A percentile compares a stretch with the other conserved stretches of the same genome.
These are phyloP conservation scores for Drosophila novamexicana DNA, from an alignment of 1,140 invertebrate species.

Conservation along the genomic window DNA sequence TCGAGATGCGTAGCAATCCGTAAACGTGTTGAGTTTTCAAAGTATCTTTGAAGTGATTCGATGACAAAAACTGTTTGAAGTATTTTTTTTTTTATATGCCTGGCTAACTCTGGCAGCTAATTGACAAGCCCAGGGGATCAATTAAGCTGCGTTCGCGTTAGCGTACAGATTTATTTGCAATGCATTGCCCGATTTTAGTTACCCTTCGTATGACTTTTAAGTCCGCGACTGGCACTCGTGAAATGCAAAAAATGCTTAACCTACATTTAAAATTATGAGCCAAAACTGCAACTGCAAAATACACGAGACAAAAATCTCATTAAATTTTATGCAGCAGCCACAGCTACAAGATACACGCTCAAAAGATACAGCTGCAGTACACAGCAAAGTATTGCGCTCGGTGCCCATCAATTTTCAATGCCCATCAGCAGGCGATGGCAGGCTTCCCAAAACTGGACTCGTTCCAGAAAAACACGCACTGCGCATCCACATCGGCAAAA, in stretches of 20 bases:
- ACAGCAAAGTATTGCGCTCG: slow-evolving; percentile 28
- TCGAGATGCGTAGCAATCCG: slow-evolving; percentile 44
- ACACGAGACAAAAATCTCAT: slow-evolving; percentile 62
- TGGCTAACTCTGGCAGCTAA: slow-evolving; percentile 56
- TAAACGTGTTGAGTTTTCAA: slow-evolving; percentile 41
- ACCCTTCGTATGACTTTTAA: slow-evolving; percentile 42
- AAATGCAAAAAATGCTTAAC: slow-evolving; percentile 75
- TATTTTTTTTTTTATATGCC: slow-evolving; percentile 27
- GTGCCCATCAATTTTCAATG: slow-evolving; percentile 47
- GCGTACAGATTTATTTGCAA: slow-evolving; percentile 31
- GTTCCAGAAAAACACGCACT: slow-evolving; percentile 26
- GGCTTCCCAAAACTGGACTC: slow-evolving; percentile 14
- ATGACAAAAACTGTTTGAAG: slow-evolving; percentile 30
- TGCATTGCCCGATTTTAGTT: slow-evolving; percentile 66
- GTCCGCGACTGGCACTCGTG: slow-evolving; percentile 42
- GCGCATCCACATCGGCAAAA: slow-evolving; percentile 6
- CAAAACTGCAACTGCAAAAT: slow-evolving; percentile 33
- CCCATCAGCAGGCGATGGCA: slow-evolving; percentile 31
- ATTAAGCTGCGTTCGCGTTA: slow-evolving; percentile 48
- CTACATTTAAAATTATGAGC: slow-evolving; percentile 71
- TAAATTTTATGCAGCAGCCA: slow-evolving; percentile 68
- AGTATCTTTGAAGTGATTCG: slow-evolving; percentile 53
- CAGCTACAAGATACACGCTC: slow-evolving; percentile 50
- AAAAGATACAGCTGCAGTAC: slow-evolving; percentile 45
- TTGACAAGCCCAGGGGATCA: slow-evolving; percentile 77